Evolutionary conservation across 2,113 vertebrate species (phyloP).

Genomic region (Rafetus swinhoei): DNA sequence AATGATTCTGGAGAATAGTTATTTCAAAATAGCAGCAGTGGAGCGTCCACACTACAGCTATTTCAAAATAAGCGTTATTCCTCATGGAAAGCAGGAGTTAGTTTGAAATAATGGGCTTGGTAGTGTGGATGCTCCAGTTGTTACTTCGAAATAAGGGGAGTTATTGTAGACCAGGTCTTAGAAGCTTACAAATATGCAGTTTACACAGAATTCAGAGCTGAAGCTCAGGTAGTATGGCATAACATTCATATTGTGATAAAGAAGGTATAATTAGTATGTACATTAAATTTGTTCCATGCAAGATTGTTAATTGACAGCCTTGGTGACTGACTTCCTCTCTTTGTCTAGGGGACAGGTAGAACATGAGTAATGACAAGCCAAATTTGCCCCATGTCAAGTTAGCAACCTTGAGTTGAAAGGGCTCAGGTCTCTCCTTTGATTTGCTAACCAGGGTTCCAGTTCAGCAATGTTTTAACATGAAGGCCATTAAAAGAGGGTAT

Average conservation of each 20-base stretch:
- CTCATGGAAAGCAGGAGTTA: too few relatives aligned
- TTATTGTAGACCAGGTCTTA: not conserved
- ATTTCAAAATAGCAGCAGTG: too few relatives aligned
- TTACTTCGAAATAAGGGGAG: too few relatives aligned
- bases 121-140: too few relatives aligned
- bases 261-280: not conserved
- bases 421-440: too few relatives aligned
- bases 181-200: accelerated
- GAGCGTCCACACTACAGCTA: too few relatives aligned
- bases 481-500: too few relatives aligned
- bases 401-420: not conserved
- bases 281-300: not conserved
- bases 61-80: too few relatives aligned
- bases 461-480: too few relatives aligned
- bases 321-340: not conserved
- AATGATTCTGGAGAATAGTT: too few relatives aligned
- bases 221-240: not conserved
- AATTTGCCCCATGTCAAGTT: not conserved
- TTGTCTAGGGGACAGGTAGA: not conserved
- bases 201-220: not conserved
- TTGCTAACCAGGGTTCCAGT: too few relatives aligned
- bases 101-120: too few relatives aligned
- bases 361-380: not conserved
- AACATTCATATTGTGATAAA: not conserved
- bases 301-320: not conserved